phyloP scores from a whole-genome alignment of 2,113 vertebrate genomes.

The Platichthys stellatus region DNA sequence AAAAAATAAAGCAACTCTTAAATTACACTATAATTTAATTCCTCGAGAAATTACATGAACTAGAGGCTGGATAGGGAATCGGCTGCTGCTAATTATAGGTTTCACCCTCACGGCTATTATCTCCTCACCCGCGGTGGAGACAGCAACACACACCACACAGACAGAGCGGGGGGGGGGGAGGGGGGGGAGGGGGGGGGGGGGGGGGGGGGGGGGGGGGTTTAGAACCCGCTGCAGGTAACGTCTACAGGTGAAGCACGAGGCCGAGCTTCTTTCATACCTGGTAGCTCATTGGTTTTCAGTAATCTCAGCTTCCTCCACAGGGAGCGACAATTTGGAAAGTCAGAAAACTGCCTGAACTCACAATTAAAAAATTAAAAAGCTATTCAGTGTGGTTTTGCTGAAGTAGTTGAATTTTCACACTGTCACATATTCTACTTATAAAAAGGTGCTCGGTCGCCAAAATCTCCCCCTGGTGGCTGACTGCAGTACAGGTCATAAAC shows the following conservation, averaged over 20 bases:
- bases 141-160: conserved; percentile 46
- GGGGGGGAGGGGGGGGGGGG: too few relatives aligned
- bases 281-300: conserved; percentile 9
- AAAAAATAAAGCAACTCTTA: conserved; percentile 52
- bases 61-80: conserved; percentile 33
- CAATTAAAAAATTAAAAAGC: too few relatives aligned
- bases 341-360: conserved; percentile 1
- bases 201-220: neutral
- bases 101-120: conserved; percentile 56
- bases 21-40: conserved; percentile 67
- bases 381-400: too few relatives aligned
- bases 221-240: conserved; percentile 4
- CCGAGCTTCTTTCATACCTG: too few relatives aligned
- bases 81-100: conserved; percentile 63
- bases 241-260: neutral
- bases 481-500: too few relatives aligned
- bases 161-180: too few relatives aligned
- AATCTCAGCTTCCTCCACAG: conserved; percentile 19
- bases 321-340: conserved; percentile 23
- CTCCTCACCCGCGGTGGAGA: conserved; percentile 65
- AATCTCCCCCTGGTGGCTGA: too few relatives aligned
- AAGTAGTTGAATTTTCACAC: too few relatives aligned
- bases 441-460: too few relatives aligned
- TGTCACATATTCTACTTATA: too few relatives aligned
- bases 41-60: conserved; percentile 52